These are phyloP conservation scores for Yponomeuta cagnagella DNA, from an alignment of 2,888 invertebrate species.

Conservation along the genomic window DNA sequence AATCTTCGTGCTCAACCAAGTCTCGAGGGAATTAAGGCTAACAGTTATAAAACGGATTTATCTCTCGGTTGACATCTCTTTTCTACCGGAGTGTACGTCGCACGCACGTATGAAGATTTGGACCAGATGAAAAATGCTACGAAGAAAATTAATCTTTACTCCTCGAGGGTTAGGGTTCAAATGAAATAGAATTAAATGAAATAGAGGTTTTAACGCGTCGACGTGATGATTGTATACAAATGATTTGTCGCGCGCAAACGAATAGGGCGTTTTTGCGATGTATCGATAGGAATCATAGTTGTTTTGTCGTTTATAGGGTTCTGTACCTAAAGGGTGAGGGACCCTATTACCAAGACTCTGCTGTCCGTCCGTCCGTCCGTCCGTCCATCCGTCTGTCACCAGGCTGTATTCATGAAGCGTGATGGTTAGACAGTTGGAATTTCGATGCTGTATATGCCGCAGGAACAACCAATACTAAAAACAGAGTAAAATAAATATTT, in stretches of 20 bases:
- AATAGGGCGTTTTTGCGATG: background rate
- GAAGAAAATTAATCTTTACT: background rate
- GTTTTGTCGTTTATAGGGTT: too few relatives aligned
- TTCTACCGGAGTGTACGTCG: background rate
- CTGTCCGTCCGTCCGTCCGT: too few relatives aligned
- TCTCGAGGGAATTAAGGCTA: background rate
- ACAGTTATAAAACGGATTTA: background rate
- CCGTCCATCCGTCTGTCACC: too few relatives aligned
- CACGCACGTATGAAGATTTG: slow-evolving; percentile 9
- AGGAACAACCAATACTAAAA: too few relatives aligned
- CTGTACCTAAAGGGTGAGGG: too few relatives aligned
- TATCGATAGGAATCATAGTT: too few relatives aligned
- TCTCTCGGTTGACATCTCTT: background rate
- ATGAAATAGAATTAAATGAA: background rate
- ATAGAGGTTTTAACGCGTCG: background rate
- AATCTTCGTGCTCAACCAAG: background rate
- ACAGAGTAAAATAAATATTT: too few relatives aligned
- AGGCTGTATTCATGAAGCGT: too few relatives aligned
- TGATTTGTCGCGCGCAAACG: slow-evolving; percentile 4
- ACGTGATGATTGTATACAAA: background rate
- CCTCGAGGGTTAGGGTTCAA: background rate
- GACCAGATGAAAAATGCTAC: background rate
- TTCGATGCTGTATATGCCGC: too few relatives aligned
- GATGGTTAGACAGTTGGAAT: too few relatives aligned
- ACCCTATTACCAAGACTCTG: too few relatives aligned